phyloP scores from a whole-genome alignment of 2,888 invertebrate genomes.

The Ceriagrion tenellum region DNA sequence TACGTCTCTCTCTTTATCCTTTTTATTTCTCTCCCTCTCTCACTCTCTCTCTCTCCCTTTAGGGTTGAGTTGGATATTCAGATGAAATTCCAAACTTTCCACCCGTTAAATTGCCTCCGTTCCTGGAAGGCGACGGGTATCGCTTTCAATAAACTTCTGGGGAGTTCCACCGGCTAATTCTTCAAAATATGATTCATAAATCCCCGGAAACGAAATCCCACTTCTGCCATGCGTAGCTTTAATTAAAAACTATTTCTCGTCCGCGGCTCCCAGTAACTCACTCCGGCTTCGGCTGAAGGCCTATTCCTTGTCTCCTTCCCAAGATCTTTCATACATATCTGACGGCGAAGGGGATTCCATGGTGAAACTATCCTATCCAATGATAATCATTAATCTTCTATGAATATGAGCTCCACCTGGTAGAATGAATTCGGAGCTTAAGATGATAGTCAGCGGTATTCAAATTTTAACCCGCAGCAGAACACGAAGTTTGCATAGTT shows the following conservation, averaged over 20 bases:
- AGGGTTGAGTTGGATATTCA: neutral
- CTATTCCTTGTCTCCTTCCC: neutral
- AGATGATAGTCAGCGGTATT: too few species aligned
- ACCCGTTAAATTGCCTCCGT: neutral
- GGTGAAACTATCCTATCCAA: too few species aligned
- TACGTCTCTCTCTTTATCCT: neutral
- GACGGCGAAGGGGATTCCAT: too few species aligned
- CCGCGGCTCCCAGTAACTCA: neutral
- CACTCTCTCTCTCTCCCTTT: neutral
- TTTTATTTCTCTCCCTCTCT: neutral
- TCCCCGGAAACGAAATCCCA: neutral
- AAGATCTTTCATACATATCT: neutral
- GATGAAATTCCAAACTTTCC: neutral
- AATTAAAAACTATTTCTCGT: slow-evolving; percentile 11
- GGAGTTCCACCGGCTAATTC: neutral
- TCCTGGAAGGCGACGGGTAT: neutral
- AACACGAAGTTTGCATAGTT: too few species aligned
- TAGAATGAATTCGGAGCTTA: too few species aligned
- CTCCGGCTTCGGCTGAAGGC: neutral
- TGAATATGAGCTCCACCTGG: too few species aligned
- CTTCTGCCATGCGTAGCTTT: neutral
- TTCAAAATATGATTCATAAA: neutral
- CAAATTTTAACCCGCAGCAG: too few species aligned
- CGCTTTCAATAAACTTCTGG: neutral
- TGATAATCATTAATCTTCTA: too few species aligned